A percentile compares a stretch with the other conserved stretches of the same genome.
These are phyloP conservation scores for Spialia ferax DNA, from an alignment of 2,888 invertebrate genomes.

Conservation along the genomic window DNA sequence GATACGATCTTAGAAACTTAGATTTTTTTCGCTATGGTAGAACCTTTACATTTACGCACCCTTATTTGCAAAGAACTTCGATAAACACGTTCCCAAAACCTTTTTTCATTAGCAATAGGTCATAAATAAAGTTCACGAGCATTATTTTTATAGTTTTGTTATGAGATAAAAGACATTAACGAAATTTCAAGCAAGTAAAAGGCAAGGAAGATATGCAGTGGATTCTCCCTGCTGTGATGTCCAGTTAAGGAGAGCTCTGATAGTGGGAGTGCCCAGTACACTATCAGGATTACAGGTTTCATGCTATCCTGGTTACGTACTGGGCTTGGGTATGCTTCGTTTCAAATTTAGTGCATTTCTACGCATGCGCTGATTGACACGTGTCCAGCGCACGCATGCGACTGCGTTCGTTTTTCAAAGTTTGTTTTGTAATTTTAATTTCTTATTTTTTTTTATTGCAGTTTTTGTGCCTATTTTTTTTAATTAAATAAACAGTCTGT, in stretches of 20 bases:
- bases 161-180: slow-evolving; percentile 23
- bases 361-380: slow-evolving; percentile 64
- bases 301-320: slow-evolving; percentile 22
- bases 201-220: slow-evolving; percentile 18
- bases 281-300: slow-evolving; percentile 35
- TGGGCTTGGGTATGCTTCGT: slow-evolving; percentile 48
- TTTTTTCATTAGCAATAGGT: neutral
- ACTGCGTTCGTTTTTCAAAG: slow-evolving; percentile 33
- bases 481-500: neutral
- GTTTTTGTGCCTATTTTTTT: neutral
- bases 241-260: slow-evolving; percentile 24
- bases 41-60: too few relatives aligned
- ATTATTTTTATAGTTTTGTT: slow-evolving; percentile 22
- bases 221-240: neutral
- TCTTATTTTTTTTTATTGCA: neutral
- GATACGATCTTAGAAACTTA: too few relatives aligned
- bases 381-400: slow-evolving; percentile 56
- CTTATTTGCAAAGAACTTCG: slow-evolving; percentile 22
- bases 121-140: slow-evolving; percentile 9
- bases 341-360: slow-evolving; percentile 71
- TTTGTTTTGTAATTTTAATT: slow-evolving; percentile 47
- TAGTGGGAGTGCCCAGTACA: slow-evolving; percentile 16
- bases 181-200: slow-evolving; percentile 32
- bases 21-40: too few relatives aligned
- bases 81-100: neutral